Conservation (phyloP, 1,140 invertebrate genomes). For the Drosophila pallidifrons region DNA sequence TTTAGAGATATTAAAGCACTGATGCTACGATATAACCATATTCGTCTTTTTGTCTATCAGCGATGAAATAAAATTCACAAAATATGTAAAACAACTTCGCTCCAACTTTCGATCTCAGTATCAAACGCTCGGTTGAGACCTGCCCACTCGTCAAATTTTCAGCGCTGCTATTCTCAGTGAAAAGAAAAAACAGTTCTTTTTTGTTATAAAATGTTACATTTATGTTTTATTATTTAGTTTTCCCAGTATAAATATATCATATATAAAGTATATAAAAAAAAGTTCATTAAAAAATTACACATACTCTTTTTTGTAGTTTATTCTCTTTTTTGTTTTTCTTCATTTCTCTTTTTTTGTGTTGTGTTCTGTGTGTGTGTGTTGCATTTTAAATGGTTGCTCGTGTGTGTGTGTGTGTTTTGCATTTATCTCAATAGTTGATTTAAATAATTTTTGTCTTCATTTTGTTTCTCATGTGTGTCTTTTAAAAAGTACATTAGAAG, state of each 20-base stretch:
- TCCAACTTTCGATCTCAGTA: no score
- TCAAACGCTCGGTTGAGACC: no score
- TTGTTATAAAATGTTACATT: slow-evolving; percentile 83
- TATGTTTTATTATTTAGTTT: slow-evolving; percentile 72
- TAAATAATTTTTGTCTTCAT: slow-evolving; percentile 21
- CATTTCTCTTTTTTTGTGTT: slow-evolving; percentile 29
- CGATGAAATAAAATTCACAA: no score
- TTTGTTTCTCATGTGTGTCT: slow-evolving; percentile 46
- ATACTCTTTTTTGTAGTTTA: slow-evolving; percentile 59
- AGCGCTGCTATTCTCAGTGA: no score
- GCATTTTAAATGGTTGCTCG: slow-evolving; percentile 35
- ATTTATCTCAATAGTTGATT: slow-evolving; percentile 51
- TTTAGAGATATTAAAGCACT: no score
- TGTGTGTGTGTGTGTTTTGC: slow-evolving; percentile 12
- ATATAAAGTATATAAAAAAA: slow-evolving; percentile 83
- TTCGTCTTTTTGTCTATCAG: no score
- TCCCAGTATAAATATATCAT: slow-evolving; percentile 81
- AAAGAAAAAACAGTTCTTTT: not conserved
- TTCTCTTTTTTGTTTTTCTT: slow-evolving; percentile 26
- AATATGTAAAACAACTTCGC: no score
- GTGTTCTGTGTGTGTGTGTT: slow-evolving; percentile 7
- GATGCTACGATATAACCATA: no score
- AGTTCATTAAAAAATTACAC: slow-evolving; percentile 82
- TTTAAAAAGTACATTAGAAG: slow-evolving; percentile 48
- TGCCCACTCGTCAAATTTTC: no score